Evolutionary conservation across 1,140 invertebrate species (phyloP).

Genomic region (Pemphigus obesinymphae): DNA sequence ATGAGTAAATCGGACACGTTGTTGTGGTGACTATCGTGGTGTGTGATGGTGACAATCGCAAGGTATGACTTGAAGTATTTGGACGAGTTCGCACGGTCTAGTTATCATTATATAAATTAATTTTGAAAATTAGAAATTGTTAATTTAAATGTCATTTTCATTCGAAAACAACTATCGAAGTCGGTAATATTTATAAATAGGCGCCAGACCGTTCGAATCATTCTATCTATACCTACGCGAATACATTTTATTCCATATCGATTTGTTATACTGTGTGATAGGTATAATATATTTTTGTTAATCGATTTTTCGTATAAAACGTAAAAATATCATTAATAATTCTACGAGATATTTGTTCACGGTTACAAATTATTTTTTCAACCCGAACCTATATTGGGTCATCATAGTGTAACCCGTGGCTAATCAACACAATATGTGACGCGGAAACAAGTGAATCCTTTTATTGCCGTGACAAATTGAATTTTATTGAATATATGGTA

Average conservation of each 20-base stretch:
- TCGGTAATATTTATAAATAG: no score
- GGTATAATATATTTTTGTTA: no score
- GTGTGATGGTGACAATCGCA: slow-evolving; percentile 24
- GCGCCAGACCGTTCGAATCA: background rate
- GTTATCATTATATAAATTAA: background rate
- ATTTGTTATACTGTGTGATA: background rate
- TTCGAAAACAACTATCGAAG: background rate
- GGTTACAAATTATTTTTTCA: background rate
- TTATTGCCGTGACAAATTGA: slow-evolving; percentile 5
- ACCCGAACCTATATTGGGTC: background rate
- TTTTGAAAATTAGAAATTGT: background rate
- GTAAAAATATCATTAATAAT: background rate
- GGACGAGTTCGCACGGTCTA: slow-evolving; percentile 18
- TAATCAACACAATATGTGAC: background rate
- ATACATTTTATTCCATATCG: no score
- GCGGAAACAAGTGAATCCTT: background rate
- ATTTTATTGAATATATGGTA: slow-evolving; percentile 17
- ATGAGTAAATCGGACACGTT: slow-evolving; percentile 3
- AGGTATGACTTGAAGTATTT: background rate
- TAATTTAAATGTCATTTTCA: background rate
- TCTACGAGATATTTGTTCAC: background rate
- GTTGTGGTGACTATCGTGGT: background rate
- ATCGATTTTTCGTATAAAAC: background rate
- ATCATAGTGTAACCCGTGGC: background rate
- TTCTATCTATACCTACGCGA: background rate